A percentile compares a stretch with the other conserved stretches of the same genome.
Conservation (phyloP, 2,113 vertebrate species). For the Lagopus leucura region DNA sequence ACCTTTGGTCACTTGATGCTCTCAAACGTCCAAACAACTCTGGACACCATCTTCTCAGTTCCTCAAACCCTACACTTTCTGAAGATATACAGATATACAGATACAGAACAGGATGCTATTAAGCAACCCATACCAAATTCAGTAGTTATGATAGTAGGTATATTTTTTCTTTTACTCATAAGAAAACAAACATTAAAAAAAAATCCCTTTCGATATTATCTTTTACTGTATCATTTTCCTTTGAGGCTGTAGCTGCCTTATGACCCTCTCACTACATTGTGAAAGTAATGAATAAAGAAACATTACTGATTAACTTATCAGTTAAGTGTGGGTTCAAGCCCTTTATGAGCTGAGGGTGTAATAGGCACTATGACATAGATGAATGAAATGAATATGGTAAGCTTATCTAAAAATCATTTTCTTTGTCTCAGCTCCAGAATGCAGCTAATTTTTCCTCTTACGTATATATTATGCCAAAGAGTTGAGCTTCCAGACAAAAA, state of each 20-base stretch:
- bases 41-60: background rate
- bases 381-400: background rate
- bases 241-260: background rate
- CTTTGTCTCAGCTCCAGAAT: background rate
- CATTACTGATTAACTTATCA: background rate
- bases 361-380: background rate
- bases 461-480: background rate
- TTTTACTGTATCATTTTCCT: background rate
- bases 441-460: background rate
- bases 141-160: background rate
- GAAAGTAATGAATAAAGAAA: background rate
- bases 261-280: background rate
- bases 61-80: background rate
- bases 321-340: background rate
- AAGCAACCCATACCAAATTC: background rate
- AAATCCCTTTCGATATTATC: background rate
- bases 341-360: background rate
- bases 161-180: background rate
- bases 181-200: background rate
- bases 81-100: background rate
- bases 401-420: background rate
- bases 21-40: background rate
- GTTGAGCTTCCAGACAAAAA: background rate
- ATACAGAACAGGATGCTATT: background rate
- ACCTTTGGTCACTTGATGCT: background rate